Evolutionary conservation across 2,113 vertebrate genomes (phyloP), one percentile per base, ranked within the genome.

Genomic region (Ictalurus punctatus): DNA sequence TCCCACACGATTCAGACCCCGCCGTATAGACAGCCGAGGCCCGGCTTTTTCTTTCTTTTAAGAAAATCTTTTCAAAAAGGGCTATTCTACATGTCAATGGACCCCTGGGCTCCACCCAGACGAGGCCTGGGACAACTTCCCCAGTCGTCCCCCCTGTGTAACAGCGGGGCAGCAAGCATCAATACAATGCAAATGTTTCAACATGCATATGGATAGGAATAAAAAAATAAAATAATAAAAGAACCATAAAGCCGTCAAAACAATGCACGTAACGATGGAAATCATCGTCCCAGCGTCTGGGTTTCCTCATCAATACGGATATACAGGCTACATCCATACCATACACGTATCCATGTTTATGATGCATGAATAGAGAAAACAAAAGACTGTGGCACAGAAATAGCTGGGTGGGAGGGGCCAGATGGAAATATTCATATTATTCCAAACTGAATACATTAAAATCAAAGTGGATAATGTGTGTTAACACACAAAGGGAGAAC

Each of bases 21-120:
- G n/a, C 80, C 21, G n/a, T 82, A 37, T 34, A 82, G 54, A 59
- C 59, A 5, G 8, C 2, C 56, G 23, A 34, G 30, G 10, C 54
- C 3, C 6, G 44, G 44, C 44, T 48, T 48, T 48, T 48, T 48
- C 6, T 48, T 44, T 48, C 5, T 81, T 59, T 34, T 25, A 4
- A n/a, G n/a, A n/a, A n/a, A n/a, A 48, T 48, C 44, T 48, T 48
- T 12, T 37, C 8, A 37, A 82, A 82, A 10, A 37, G 17, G 4
- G 10, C 80, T 83, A 7, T 40, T 83, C 80, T 83, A 83, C 80
- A 83, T 83, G 17, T 83, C 80, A 83, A 83, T 83, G 21, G 52
- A 37, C 80, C 80, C 80, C 80, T 12, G 56, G 56, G 56, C 56
- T 61, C 19, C 34, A 61, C 80, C 58, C 80, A 34, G 54, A 54